These are phyloP conservation scores for Thaumatotibia leucotreta DNA, from an alignment of 1,140 invertebrate species.

Conservation along the genomic window DNA sequence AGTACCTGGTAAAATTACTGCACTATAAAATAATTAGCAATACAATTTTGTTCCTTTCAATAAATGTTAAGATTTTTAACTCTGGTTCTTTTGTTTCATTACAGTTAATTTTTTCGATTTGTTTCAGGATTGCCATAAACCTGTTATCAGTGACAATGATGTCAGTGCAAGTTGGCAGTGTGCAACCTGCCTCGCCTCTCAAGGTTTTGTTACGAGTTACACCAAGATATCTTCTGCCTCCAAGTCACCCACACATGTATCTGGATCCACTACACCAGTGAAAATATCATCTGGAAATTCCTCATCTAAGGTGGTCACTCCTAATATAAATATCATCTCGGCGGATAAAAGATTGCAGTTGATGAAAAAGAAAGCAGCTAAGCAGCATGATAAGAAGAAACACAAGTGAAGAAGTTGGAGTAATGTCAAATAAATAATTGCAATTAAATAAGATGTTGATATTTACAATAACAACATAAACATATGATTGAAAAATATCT, in stretches of 20 bases:
- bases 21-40: no score
- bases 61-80: neutral
- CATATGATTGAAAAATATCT: no score
- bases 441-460: no score
- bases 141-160: conserved; percentile 85
- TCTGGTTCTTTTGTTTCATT: neutral
- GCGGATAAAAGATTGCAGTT: conserved; percentile 88
- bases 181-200: conserved; percentile 56
- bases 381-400: conserved; percentile 78
- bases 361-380: conserved; percentile 89
- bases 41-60: no score
- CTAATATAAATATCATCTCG: conserved; percentile 83
- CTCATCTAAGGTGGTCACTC: conserved; percentile 74
- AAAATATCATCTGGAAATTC: conserved; percentile 72
- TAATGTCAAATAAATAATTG: neutral
- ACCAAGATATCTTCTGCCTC: conserved; percentile 75
- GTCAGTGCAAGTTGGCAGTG: conserved; percentile 74
- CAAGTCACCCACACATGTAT: conserved; percentile 60
- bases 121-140: conserved; percentile 85
- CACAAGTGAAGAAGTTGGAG: conserved; percentile 29
- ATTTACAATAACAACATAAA: no score
- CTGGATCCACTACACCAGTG: conserved; percentile 51
- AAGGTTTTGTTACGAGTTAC: conserved; percentile 63
- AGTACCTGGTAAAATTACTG: no score
- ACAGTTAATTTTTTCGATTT: conserved; percentile 14